Base-by-base conservation (phyloP, 2,888 invertebrate genomes). In the Coenonympha glycerion region DNA sequence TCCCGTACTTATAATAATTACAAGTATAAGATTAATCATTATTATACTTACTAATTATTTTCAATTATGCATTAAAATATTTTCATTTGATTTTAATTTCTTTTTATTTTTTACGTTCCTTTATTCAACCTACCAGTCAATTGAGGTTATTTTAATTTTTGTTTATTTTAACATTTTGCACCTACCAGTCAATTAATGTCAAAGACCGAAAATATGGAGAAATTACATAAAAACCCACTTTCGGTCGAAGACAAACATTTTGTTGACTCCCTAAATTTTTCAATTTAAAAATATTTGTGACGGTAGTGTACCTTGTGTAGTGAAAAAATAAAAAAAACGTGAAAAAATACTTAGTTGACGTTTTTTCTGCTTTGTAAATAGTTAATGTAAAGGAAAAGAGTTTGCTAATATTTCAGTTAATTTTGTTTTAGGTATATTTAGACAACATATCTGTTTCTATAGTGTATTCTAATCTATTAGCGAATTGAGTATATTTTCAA, bases 211-310 rank as follows among this genome's bases (percentile, higher is more conserved):
- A 13, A 34, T 26, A 21, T 34, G 22, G 11, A 16, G 11, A 16
- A 15, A 13, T 16, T 22, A 45, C 22, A 41, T 40, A 22, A 19
- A 31, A 26, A 31, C 22, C 37, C 48, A 49, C 42, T 46, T 22
- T 21, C 21, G 52, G 58, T 49, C 55, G 46, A 45, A 45, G 59
- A 54, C 47, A 36, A 45, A 53, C 49, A 58, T 70, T 68, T 36
- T 70, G 81, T 85, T 68, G 86, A 83, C 86, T 87, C 86, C 86
- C 86, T 87, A 85, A 86, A 85, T 84, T 87, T 84, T 84, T 83
- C 86, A 87, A 87, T 87, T 87, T 84, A 66, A 78, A 19, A 70
- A 71, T 69, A 65, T 68, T 72, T 60, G 61, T 62, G 56, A 59
- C 61, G 51, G 64, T 65, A 66, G 65, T 47, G n/a, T n/a, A n/a